A percentile compares a stretch with the other conserved stretches of the same genome.
phyloP scores from a whole-genome alignment of 2,888 invertebrate species.

The Tuta absoluta region DNA sequence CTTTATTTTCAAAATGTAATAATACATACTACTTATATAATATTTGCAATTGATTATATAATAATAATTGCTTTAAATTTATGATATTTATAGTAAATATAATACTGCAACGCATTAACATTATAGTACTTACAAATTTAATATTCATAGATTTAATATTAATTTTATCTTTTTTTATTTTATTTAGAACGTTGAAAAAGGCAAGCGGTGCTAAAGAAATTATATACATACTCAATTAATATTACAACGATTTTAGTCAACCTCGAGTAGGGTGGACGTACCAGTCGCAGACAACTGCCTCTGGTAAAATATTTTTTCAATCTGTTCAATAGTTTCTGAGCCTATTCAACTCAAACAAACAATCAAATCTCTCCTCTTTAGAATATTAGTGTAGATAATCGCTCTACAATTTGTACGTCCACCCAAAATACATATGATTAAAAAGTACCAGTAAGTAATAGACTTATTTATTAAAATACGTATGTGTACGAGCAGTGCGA shows the following conservation, averaged over 20 bases:
- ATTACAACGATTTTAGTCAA: slow-evolving; percentile 6
- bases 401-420: too few relatives aligned
- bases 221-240: background rate
- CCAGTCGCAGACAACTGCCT: background rate
- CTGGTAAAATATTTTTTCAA: background rate
- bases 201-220: slow-evolving; percentile 6
- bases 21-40: background rate
- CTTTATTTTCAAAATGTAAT: background rate
- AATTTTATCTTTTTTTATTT: background rate
- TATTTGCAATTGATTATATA: slow-evolving; percentile 23
- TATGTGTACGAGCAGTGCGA: slow-evolving; percentile 11
- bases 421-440: too few relatives aligned
- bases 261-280: slow-evolving; percentile 7
- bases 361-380: too few relatives aligned
- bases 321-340: too few relatives aligned
- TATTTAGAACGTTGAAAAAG: slow-evolving; percentile 1
- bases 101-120: slow-evolving; percentile 29
- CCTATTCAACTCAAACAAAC: too few relatives aligned
- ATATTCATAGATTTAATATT: background rate
- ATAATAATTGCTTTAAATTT: slow-evolving; percentile 27
- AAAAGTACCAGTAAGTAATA: background rate
- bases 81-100: slow-evolving; percentile 14
- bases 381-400: too few relatives aligned
- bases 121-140: background rate
- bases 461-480: background rate